These are phyloP conservation scores for Drosophila sp. DNA, from an alignment of 1,140 invertebrate genomes.

Conservation along the genomic window DNA sequence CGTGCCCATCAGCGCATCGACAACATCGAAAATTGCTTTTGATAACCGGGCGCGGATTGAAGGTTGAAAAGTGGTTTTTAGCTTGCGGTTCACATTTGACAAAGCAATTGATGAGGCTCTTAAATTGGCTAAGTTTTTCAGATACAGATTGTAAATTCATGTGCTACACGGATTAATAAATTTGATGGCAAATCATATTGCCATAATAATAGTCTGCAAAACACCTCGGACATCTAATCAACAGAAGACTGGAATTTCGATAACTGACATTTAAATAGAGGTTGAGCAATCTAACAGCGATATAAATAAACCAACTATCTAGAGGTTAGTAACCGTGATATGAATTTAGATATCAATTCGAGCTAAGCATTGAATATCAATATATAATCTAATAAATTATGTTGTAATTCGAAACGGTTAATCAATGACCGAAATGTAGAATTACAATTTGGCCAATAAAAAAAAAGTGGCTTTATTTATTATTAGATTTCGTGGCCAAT, in stretches of 20 bases:
- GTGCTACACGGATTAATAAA: conserved; percentile 35
- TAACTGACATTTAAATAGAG: conserved; percentile 39
- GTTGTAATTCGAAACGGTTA: conserved; percentile 7
- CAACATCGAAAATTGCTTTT: conserved; percentile 68
- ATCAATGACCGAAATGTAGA: background rate
- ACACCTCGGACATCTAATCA: conserved; percentile 43
- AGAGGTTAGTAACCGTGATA: conserved; percentile 12
- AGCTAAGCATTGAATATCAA: background rate
- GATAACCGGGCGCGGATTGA: conserved; percentile 64
- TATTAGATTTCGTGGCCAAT: background rate
- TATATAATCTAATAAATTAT: conserved; percentile 13
- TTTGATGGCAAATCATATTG: conserved; percentile 40
- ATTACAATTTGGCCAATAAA: background rate
- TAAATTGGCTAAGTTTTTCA: conserved; percentile 43
- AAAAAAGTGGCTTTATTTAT: conserved; percentile 11
- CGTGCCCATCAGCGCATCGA: too few relatives aligned
- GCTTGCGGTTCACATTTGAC: conserved; percentile 71
- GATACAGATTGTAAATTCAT: conserved; percentile 30
- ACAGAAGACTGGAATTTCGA: conserved; percentile 12
- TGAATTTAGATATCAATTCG: conserved; percentile 4
- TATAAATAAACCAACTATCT: conserved; percentile 5
- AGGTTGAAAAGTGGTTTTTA: conserved; percentile 69
- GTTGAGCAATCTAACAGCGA: background rate
- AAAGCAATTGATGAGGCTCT: conserved; percentile 76
- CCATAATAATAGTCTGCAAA: conserved; percentile 42